Evolutionary conservation across 1,140 invertebrate genomes (phyloP).

Genomic region (Pseudobourletiella spinata): DNA sequence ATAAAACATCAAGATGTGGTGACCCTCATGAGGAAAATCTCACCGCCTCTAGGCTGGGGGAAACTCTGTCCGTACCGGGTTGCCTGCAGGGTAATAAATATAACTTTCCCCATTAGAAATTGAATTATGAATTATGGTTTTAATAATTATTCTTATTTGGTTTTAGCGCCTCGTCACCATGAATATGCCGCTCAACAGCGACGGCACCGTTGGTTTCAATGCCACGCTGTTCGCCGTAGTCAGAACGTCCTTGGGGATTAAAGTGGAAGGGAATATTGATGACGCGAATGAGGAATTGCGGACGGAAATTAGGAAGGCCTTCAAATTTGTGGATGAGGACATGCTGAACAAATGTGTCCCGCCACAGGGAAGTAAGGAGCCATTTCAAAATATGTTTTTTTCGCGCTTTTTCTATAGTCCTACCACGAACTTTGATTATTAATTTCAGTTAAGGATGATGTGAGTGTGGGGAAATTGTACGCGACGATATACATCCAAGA

Average conservation of each 20-base stretch:
- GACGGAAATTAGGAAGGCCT: slow-evolving; percentile 94
- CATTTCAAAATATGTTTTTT: not conserved
- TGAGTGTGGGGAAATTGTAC: slow-evolving; percentile 99
- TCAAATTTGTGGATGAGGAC: slow-evolving; percentile 89
- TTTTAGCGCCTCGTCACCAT: slow-evolving; percentile 86
- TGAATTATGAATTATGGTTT: not conserved
- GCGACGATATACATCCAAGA: slow-evolving; percentile 99
- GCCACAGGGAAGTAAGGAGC: slow-evolving; percentile 67
- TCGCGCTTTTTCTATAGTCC: not conserved
- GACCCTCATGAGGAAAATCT: slow-evolving; percentile 93
- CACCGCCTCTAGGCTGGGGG: slow-evolving; percentile 95
- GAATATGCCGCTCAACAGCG: slow-evolving; percentile 99
- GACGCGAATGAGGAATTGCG: slow-evolving; percentile 89
- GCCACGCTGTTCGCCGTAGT: slow-evolving; percentile 98
- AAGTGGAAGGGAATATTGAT: slow-evolving; percentile 96
- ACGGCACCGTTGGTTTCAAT: slow-evolving; percentile 98
- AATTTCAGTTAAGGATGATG: slow-evolving; percentile 84
- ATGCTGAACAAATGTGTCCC: slow-evolving; percentile 97
- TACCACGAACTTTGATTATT: not conserved
- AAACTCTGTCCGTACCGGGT: slow-evolving; percentile 97
- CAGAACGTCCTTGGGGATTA: slow-evolving; percentile 91
- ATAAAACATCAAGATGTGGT: slow-evolving; percentile 99
- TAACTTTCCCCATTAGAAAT: not conserved
- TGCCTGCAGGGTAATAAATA: slow-evolving; percentile 76
- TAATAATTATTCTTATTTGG: not conserved